Conservation (phyloP, 2,888 invertebrate genomes). For the Cenopis cana region DNA sequence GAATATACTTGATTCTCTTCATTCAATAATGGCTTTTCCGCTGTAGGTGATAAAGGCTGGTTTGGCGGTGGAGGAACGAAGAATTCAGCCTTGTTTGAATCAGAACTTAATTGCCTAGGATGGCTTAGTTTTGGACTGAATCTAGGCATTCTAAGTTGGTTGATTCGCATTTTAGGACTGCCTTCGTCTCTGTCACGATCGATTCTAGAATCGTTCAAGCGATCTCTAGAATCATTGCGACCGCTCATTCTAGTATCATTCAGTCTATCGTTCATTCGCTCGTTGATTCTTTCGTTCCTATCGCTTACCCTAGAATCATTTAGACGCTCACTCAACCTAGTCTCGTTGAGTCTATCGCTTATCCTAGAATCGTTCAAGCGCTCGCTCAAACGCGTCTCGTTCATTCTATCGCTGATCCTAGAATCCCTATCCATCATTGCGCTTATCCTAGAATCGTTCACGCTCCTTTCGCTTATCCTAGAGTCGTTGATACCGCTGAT, state of each 20-base stretch:
- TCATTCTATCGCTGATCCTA: constrained; percentile 46
- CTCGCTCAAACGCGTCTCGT: constrained; percentile 46
- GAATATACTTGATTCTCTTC: constrained; percentile 73
- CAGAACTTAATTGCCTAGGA: constrained; percentile 64
- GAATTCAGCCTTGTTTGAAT: constrained; percentile 66
- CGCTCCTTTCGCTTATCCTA: constrained; percentile 41
- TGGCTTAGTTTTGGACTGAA: constrained; percentile 61
- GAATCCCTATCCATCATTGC: constrained; percentile 50
- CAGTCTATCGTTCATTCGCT: constrained; percentile 51
- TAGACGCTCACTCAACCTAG: constrained; percentile 45
- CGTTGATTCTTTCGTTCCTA: constrained; percentile 47
- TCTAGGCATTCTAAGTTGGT: constrained; percentile 67
- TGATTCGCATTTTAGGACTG: constrained; percentile 73
- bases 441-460: constrained; percentile 10
- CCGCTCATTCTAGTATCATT: constrained; percentile 64
- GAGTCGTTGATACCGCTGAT: constrained; percentile 48
- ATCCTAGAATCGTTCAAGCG: constrained; percentile 54
- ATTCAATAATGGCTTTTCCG: constrained; percentile 75
- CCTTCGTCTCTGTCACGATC: constrained; percentile 58
- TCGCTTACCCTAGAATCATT: constrained; percentile 9
- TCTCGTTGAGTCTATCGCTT: constrained; percentile 45
- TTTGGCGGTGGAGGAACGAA: constrained; percentile 64
- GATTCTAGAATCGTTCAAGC: constrained; percentile 62
- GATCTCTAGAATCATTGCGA: constrained; percentile 47
- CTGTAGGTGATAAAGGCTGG: constrained; percentile 74